Percentiles rank a stretch among this genome's conserved stretches.
Evolutionary conservation across 2,888 invertebrate species (phyloP).

Genomic region (Torymus tubicola): DNA sequence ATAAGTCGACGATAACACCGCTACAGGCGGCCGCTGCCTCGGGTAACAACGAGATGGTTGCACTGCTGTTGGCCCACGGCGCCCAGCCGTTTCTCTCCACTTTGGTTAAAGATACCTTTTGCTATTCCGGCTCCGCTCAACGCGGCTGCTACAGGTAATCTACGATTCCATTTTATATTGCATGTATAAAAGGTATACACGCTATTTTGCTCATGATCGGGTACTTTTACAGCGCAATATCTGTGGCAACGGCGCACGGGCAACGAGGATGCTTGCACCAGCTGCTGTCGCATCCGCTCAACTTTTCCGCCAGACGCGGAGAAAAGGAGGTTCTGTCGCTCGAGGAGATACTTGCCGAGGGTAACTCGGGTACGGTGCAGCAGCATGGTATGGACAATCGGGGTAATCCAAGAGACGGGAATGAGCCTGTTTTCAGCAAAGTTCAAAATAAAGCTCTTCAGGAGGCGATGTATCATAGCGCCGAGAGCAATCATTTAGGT

Average conservation of each 20-base stretch:
- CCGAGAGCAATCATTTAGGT: slow-evolving; percentile 93
- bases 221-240: slow-evolving; percentile 83
- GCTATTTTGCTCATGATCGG: not conserved
- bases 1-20: slow-evolving; percentile 91
- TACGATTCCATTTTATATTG: too few species aligned
- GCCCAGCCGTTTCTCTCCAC: slow-evolving; percentile 93
- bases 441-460: slow-evolving; percentile 90
- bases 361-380: slow-evolving; percentile 77
- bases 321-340: slow-evolving; percentile 87
- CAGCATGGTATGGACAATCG: slow-evolving; percentile 74
- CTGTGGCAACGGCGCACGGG: slow-evolving; percentile 93
- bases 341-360: slow-evolving; percentile 94
- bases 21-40: slow-evolving; percentile 91
- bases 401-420: slow-evolving; percentile 69
- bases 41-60: slow-evolving; percentile 88
- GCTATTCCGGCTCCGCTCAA: slow-evolving; percentile 91
- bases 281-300: slow-evolving; percentile 84
- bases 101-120: slow-evolving; percentile 88
- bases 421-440: slow-evolving; percentile 81
- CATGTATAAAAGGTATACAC: too few species aligned
- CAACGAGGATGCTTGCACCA: slow-evolving; percentile 88
- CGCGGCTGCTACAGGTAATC: slow-evolving; percentile 87
- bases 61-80: slow-evolving; percentile 87
- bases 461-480: slow-evolving; percentile 96
- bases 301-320: slow-evolving; percentile 78